Conservation (phyloP, 2,888 invertebrate genomes). For the Druceiella hillmani region DNA sequence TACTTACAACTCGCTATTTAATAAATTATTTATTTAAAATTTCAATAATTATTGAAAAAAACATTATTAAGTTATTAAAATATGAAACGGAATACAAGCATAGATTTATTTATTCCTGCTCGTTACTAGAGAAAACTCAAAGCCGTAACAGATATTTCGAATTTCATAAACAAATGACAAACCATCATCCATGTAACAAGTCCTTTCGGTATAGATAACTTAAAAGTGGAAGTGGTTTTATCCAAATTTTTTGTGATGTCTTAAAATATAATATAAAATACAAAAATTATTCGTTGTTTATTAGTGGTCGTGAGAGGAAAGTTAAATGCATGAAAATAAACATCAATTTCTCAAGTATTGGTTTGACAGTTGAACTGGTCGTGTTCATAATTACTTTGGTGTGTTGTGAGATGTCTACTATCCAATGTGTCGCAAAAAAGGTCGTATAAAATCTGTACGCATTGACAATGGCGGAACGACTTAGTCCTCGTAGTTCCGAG, state of each 20-base stretch:
- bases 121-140: no score
- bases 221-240: slow-evolving; percentile 48
- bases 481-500: slow-evolving; percentile 76
- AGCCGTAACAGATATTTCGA: no score
- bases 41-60: no score
- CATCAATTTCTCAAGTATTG: not conserved
- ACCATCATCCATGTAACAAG: slow-evolving; percentile 46
- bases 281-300: slow-evolving; percentile 32
- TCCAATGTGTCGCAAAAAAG: slow-evolving; percentile 54
- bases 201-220: slow-evolving; percentile 45
- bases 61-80: no score
- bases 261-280: slow-evolving; percentile 37
- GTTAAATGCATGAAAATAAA: slow-evolving; percentile 16
- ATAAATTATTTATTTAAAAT: no score
- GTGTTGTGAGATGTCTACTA: slow-evolving; percentile 46
- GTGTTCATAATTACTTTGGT: slow-evolving; percentile 42
- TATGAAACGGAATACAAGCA: no score
- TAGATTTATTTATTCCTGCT: no score
- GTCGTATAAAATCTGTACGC: slow-evolving; percentile 50
- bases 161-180: slow-evolving; percentile 49
- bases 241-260: slow-evolving; percentile 54
- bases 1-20: no score
- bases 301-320: slow-evolving; percentile 45
- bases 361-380: slow-evolving; percentile 41
- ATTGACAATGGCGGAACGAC: slow-evolving; percentile 62